Evolutionary conservation across 2,888 invertebrate species (phyloP).

Genomic region (Tenthredo livida): DNA sequence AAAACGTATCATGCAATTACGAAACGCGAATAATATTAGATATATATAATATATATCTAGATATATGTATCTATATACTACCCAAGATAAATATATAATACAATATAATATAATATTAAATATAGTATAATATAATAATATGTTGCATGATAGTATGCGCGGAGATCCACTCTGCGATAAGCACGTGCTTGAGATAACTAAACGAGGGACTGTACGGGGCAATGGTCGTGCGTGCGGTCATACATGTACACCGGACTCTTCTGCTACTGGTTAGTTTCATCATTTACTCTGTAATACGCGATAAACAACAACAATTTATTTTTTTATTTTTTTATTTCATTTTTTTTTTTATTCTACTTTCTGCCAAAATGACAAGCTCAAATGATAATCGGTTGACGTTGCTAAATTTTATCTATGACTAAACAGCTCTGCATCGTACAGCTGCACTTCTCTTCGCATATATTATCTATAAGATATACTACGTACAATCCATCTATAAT

Average conservation of each 20-base stretch:
- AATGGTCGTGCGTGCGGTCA: not conserved
- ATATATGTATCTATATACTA: not conserved
- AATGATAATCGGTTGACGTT: not conserved
- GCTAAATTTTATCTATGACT: not conserved
- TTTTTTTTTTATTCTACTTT: not conserved
- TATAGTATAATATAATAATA: not conserved
- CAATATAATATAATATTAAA: not conserved
- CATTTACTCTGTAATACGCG: not conserved
- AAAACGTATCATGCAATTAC: not conserved
- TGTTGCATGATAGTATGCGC: not conserved
- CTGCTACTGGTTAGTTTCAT: not conserved
- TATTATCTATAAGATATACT: not conserved
- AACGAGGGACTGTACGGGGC: not conserved
- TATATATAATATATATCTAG: not conserved
- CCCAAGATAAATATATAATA: not conserved
- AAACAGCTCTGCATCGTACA: not conserved
- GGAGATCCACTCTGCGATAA: slow-evolving; percentile 14
- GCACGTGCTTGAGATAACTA: slow-evolving; percentile 26
- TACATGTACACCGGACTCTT: slow-evolving; percentile 5
- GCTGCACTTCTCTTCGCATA: not conserved
- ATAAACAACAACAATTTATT: not conserved
- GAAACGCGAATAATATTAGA: not conserved
- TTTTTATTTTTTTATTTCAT: no score
- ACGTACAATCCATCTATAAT: not conserved
- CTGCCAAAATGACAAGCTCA: not conserved